Evolutionary conservation across 2,888 invertebrate genomes (phyloP), one percentile per base, ranked within the genome.

Genomic region (Eutolmus rufibarbis): DNA sequence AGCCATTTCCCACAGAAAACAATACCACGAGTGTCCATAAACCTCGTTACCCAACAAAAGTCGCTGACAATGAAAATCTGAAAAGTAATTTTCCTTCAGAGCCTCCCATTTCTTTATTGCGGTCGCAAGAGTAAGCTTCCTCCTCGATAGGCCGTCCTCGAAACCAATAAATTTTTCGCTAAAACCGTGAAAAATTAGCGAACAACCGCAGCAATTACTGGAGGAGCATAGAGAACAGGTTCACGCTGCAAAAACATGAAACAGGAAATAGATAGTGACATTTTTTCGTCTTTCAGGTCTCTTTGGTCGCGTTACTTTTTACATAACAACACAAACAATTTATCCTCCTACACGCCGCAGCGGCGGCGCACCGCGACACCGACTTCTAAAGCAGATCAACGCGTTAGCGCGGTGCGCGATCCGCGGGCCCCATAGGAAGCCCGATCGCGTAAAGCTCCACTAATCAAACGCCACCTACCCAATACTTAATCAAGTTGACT

Each of bases 401-500:
- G 9, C 66, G 66, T 66, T 66, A 23, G 66, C 66, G 23, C 51
- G n/a, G 57, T 57, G 19, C 19, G 19, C 57, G 57, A 57, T 19
- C 1, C 76, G 40, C 77, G 23, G 40, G 9, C 40, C 19, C 78
- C 40, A 78, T 78, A 3, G 23, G 78, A 43, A 77, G 40, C 37
- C 19, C 23, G n/a, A 40, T 16, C 51, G 31, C 31, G n/a, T 31
- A 56, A 8, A 56, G 56, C 34, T 51, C 28, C 16, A 81, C 79
- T 79, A 79, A 79, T 56, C 81, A 56, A 81, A 14, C 34, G 34
- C 81, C 81, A 81, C 81, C 81, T 81, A 81, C 81, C 31, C 51
- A 56, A 46, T 81, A 34, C 56, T 31, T 56, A 56, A 81, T 81
- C 51, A 81, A 81, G 81, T 81, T 81, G 81, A 81, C 81, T 81